phyloP scores from a whole-genome alignment of 2,113 vertebrate genomes.

The Passer montanus region DNA sequence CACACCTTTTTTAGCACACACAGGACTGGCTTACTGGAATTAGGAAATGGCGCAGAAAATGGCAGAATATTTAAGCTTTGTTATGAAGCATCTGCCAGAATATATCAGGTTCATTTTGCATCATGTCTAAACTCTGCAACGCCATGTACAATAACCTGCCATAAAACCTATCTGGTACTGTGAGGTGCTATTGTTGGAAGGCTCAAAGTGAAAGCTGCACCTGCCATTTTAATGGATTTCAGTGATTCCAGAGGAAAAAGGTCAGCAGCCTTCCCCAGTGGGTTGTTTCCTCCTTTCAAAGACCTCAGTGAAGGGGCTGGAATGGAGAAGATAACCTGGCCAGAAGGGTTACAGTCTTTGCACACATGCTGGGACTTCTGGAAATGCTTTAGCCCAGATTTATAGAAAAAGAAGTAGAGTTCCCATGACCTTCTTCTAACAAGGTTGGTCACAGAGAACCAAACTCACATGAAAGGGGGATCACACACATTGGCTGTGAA shows the following conservation, averaged over 20 bases:
- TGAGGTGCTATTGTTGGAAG: background rate
- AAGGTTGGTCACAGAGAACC: background rate
- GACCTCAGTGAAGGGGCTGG: background rate
- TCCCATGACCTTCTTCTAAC: background rate
- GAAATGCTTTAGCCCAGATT: background rate
- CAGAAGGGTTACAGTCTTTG: background rate
- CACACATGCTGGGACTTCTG: fast-evolving
- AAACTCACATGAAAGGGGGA: background rate
- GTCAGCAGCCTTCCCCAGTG: background rate
- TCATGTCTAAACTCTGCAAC: too few species aligned
- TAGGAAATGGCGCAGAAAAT: background rate
- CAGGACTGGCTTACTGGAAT: background rate
- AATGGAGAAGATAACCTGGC: background rate
- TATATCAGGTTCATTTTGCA: fast-evolving
- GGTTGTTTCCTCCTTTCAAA: background rate
- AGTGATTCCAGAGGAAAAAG: background rate
- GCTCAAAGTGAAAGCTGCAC: background rate
- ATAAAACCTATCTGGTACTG: background rate
- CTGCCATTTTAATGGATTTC: background rate
- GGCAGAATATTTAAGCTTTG: background rate
- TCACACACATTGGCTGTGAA: background rate
- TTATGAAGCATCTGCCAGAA: background rate
- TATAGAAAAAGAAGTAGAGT: background rate
- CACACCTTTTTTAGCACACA: background rate
- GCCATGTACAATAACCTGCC: background rate